These are phyloP conservation scores for Ectropis crepuscularia DNA, from an alignment of 2,888 invertebrate genomes.

Conservation along the genomic window DNA sequence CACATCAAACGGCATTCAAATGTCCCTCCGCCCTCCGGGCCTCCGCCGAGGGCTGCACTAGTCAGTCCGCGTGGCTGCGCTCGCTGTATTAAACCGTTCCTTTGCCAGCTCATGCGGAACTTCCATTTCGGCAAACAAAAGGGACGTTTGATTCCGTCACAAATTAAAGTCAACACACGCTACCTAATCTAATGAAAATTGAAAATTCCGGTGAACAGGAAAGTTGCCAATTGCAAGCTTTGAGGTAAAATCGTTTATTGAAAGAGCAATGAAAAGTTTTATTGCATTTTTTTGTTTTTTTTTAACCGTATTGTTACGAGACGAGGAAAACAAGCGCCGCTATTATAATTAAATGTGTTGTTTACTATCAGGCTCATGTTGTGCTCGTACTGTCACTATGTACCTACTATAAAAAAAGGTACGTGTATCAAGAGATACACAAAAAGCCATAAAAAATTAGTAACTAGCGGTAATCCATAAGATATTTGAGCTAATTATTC, in stretches of 20 bases:
- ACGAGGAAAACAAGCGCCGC: no score
- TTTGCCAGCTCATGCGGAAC: conserved; percentile 18
- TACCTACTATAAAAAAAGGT: no score
- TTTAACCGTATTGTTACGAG: no score
- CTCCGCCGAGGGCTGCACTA: conserved; percentile 18
- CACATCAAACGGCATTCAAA: conserved; percentile 51
- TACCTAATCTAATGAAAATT: background rate
- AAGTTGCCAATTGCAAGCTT: background rate
- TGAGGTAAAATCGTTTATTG: background rate
- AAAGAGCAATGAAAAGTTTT: no score
- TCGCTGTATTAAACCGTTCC: conserved; percentile 17
- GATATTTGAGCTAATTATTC: no score
- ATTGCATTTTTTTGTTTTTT: no score
- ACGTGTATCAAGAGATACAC: no score
- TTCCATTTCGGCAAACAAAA: conserved; percentile 28
- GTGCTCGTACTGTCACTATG: no score
- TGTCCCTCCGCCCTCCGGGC: conserved; percentile 27
- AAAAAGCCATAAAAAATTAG: no score
- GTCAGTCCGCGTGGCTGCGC: conserved; percentile 26
- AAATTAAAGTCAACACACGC: conserved; percentile 25
- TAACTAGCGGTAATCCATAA: no score
- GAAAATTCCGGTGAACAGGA: background rate
- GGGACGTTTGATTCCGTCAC: conserved; percentile 24
- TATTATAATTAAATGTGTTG: no score
- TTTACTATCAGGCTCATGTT: no score